A percentile compares a stretch with the other conserved stretches of the same genome.
These are phyloP conservation scores for Tethya wilhelma DNA, from an alignment of 37 sponge, comb jelly and placozoan genomes.

Conservation along the genomic window DNA sequence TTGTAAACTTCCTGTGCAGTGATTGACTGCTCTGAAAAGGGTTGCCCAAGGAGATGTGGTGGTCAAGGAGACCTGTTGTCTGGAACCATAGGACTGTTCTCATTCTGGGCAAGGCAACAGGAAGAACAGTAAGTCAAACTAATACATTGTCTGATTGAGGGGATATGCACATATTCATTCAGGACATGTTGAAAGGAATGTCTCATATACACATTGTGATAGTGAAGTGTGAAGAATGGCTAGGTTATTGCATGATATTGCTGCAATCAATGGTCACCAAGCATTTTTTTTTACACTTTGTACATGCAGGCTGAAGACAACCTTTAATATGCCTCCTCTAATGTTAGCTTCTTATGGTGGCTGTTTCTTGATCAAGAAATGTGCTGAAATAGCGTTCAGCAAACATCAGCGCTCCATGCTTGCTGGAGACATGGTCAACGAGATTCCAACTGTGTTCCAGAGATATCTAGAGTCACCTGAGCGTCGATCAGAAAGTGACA, in stretches of 20 bases:
- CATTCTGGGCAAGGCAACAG: conserved; percentile 76
- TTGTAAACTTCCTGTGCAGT: conserved; percentile 17
- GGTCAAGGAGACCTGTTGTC: conserved; percentile 99
- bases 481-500: too few relatives aligned
- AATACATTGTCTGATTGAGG: background rate
- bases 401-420: conserved; percentile 80
- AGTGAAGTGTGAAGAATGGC: background rate
- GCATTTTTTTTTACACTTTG: background rate
- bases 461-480: background rate
- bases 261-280: background rate
- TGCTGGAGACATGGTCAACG: conserved; percentile 74
- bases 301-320: background rate
- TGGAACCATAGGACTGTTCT: conserved; percentile 79
- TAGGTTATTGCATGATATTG: background rate
- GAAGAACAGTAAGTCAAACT: conserved; percentile 39
- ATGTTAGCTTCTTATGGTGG: conserved; percentile 77
- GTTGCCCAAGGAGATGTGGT: conserved; percentile 85
- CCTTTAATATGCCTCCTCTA: conserved; percentile 9
- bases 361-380: conserved; percentile 74
- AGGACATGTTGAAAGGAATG: background rate
- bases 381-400: conserved; percentile 60
- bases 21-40: conserved; percentile 65
- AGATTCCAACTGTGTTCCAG: conserved; percentile 32
- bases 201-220: background rate
- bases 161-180: background rate